Base-by-base conservation (phyloP, 2,797 vertebrate genomes). In the Helostoma temminkii region DNA sequence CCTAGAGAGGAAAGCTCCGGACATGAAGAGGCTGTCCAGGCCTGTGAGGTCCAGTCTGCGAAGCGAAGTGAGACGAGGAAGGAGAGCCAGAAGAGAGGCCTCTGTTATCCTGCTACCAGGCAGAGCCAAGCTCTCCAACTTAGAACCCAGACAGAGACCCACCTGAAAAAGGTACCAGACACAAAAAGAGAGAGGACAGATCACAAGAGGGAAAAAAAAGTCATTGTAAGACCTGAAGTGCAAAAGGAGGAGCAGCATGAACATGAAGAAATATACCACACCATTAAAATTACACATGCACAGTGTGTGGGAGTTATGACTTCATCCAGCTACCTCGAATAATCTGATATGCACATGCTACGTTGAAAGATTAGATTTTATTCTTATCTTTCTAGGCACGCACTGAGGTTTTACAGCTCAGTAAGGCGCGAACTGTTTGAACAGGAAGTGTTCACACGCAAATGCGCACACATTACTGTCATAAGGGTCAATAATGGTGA, bases 21-120 rank as follows among this genome's bases (percentile, higher is more conserved):
- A 94, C 84, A 88, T 90, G 70, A 95, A 96, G 71, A 94, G 95
- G 83, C 95, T 95, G 84, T 95, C 91, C 71, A 92, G 92, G 46
- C 95, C 91, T 0, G 92, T 83, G 61, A 97, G 93, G 78, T 95
- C 90, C 63, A 97, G 83, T 48, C 81, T 84, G 22, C 81, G 89
- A 25, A 97, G 93, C 49, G 80, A 72, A 0, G 92, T 95, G 53
- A 95, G 95, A 46, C 81, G 87, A 4, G 93, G 87, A 9, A 94
- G 55, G 5, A 95, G 88, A 15, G 71, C 59, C 77, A 94, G 37
- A 18, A 95, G 93, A 30, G 92, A 90, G 2, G 92, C 86, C 63
- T 95, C 95, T 0, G 92, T 91, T 30, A 94, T 80, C 18, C 93
- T 95, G 88, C 94, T 93, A 2, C 92, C 91, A 0, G 90, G 84